Base-by-base conservation (phyloP, 2,113 vertebrate genomes). In the Nanorana parkeri region DNA sequence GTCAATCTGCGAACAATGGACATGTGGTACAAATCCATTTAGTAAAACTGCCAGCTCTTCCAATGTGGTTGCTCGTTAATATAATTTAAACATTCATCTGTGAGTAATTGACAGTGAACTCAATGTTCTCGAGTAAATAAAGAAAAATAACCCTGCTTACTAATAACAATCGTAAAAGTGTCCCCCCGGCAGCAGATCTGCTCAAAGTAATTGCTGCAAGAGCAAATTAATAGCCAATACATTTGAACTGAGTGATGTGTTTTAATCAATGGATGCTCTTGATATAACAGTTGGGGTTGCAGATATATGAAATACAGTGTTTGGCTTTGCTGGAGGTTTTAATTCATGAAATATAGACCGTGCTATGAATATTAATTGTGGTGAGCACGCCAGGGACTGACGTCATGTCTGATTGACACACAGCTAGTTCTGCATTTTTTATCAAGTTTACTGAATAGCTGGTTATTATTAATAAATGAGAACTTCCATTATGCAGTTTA, bases 21-120 rank as follows among this genome's bases (percentile, higher is more conserved):
- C 36, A n/a, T 5, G 52, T 23, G 3, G 32, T 64, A 51, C 23
- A 41, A 36, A 72, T 71, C 55, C n/a, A 69, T 80, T 69, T 52
- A 26, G 29, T 47, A 54, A 54, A 2, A 17, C 55, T 47, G 77
- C 52, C 26, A 61, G 47, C 16, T 41, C 21, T 32, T 67, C 51
- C 61, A 61, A n/a, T 16, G 54, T 32, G 29, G 28, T 10, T 24
- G 21, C 32, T 69, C 24, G 21, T 32, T 68, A 61, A 47, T 47
- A 80, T 80, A n/a, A 61, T 54, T 61, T 21, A 61, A 21, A 69
- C 47, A 11, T 13, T 71, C 67, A 61, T 71, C 78, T 63, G 36
- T 64, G 41, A 72, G 67, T 72, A 80, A 72, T 52, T 72, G 78
- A 72, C 36, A 80, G 67, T 15, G n/a, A 80, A 64, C 58, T 63